Percentiles rank a stretch among this genome's conserved stretches.
phyloP scores from a whole-genome alignment of 2,888 invertebrate genomes.

The Blera fallax region DNA sequence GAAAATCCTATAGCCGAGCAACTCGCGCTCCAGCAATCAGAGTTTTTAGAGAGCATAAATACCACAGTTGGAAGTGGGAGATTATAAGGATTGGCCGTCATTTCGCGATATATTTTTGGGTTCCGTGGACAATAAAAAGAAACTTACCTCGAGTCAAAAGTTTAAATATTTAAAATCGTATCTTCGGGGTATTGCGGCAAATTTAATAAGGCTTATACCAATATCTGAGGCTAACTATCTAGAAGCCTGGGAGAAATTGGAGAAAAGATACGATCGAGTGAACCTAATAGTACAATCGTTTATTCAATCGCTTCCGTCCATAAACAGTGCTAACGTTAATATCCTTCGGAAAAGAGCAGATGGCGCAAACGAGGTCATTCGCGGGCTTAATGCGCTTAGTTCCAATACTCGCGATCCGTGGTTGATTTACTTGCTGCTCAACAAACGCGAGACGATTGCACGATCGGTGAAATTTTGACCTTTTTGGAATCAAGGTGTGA shows the following conservation, averaged over 20 bases:
- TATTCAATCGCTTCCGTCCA: constrained; percentile 21
- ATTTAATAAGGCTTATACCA: constrained; percentile 29
- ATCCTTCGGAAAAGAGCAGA: background rate
- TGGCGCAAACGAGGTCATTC: constrained; percentile 48
- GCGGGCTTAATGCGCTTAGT: constrained; percentile 31
- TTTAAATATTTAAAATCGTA: constrained; percentile 49
- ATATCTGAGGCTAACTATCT: constrained; percentile 48
- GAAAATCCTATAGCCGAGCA: too few relatives aligned
- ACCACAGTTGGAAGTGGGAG: background rate
- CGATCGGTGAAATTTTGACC: constrained; percentile 18
- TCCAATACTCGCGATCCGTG: constrained; percentile 45
- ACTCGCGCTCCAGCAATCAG: background rate
- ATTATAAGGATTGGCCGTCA: constrained; percentile 33
- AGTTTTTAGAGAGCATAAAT: background rate
- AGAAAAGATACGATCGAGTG: constrained; percentile 41
- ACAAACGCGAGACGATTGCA: constrained; percentile 22
- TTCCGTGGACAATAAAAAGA: constrained; percentile 18
- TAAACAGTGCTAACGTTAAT: background rate
- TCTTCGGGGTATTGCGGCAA: constrained; percentile 33
- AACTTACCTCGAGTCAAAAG: constrained; percentile 37
- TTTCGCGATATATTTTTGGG: constrained; percentile 31
- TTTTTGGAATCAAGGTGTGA: background rate
- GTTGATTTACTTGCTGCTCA: too few relatives aligned
- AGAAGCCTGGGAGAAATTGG: constrained; percentile 36
- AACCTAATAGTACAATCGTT: constrained; percentile 42